These are phyloP conservation scores for Nibea albiflora DNA, from an alignment of 2,113 vertebrate genomes.

Conservation along the genomic window DNA sequence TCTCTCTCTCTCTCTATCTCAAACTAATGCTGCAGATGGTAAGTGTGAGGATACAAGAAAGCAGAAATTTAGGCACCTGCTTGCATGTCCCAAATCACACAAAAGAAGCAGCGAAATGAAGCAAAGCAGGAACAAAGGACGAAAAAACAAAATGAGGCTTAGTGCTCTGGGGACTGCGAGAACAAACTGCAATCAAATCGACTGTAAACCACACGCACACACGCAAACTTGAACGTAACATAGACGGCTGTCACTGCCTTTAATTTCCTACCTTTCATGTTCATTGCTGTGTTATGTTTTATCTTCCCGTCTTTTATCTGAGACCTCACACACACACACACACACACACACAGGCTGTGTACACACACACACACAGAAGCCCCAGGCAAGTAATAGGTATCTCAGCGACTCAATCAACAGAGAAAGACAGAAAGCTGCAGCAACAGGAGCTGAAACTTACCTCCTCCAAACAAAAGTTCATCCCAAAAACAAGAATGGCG, in stretches of 20 bases:
- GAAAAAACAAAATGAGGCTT: neutral
- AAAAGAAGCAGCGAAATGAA: constrained; percentile 10
- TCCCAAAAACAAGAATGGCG: constrained; percentile 10
- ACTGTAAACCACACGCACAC: constrained; percentile 25
- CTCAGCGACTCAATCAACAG: constrained; percentile 34
- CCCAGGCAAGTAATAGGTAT: constrained; percentile 30
- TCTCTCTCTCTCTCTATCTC: neutral
- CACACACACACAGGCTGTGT: neutral
- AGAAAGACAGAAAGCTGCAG: constrained; percentile 34
- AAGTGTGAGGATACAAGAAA: constrained; percentile 33
- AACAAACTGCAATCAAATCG: constrained; percentile 31
- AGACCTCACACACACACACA: constrained; percentile 6
- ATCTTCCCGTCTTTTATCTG: constrained; percentile 53
- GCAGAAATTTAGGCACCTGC: neutral
- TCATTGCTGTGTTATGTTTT: constrained; percentile 56
- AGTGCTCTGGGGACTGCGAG: neutral
- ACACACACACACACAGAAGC: constrained; percentile 26
- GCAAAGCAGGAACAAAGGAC: neutral
- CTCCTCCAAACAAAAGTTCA: constrained; percentile 46
- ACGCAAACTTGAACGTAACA: neutral
- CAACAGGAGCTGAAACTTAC: constrained; percentile 63
- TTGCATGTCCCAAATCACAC: constrained; percentile 33
- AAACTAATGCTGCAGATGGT: neutral
- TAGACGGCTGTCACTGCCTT: constrained; percentile 21
- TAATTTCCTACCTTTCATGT: constrained; percentile 65